A percentile compares a stretch with the other conserved stretches of the same genome.
Evolutionary conservation across 2,797 vertebrate species (phyloP).

Genomic region (Arctocebus calabarensis): DNA sequence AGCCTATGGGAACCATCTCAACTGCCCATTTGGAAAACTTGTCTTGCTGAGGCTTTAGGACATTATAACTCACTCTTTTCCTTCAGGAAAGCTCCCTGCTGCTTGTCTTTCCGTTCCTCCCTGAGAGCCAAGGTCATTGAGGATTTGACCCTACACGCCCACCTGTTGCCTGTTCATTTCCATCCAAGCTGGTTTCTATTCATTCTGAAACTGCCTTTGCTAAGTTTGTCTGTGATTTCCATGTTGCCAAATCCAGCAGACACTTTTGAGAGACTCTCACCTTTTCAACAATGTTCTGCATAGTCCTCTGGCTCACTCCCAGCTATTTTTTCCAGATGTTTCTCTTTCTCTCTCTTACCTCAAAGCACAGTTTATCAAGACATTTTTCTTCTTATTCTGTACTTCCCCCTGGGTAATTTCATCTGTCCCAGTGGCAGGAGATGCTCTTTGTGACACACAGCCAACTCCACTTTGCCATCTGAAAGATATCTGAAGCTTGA

Average conservation of each 20-base stretch:
- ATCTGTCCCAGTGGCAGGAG: background rate
- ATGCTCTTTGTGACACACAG: background rate
- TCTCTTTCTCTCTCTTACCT: background rate
- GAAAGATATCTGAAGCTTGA: background rate
- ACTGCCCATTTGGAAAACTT: background rate
- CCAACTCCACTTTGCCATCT: background rate
- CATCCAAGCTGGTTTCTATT: background rate
- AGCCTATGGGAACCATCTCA: background rate
- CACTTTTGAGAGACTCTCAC: background rate
- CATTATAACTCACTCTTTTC: background rate
- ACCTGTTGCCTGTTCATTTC: background rate
- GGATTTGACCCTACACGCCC: background rate
- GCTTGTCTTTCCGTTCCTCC: background rate
- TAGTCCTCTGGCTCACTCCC: background rate
- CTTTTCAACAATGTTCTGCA: accelerated
- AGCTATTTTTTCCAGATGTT: background rate
- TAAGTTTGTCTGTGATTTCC: background rate
- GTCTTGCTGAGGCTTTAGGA: background rate
- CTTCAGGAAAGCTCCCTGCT: background rate
- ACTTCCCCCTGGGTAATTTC: background rate
- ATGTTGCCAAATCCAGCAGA: background rate
- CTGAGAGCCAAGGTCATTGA: accelerated
- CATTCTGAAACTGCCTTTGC: background rate
- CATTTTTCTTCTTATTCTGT: background rate
- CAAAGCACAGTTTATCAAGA: background rate